A percentile compares a stretch with the other conserved stretches of the same genome.
Conservation (phyloP, 2,113 vertebrate genomes). For the Laterallus jamaicensis region DNA sequence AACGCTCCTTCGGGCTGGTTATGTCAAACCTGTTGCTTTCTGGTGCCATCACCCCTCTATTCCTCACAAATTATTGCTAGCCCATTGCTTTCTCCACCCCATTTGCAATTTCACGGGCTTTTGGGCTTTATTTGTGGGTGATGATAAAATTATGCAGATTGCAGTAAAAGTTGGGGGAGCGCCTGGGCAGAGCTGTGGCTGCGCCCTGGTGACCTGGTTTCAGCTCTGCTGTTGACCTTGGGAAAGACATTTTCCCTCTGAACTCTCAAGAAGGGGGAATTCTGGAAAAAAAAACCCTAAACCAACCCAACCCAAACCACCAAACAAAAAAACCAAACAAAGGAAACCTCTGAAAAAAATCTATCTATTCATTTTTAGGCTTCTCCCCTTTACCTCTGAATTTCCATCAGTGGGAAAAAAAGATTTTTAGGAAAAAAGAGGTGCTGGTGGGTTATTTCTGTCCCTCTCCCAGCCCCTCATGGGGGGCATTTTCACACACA, state of each 20-base stretch:
- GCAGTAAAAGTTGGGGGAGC: accelerated
- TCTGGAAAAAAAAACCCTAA: background rate
- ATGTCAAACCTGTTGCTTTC: background rate
- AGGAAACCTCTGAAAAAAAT: background rate
- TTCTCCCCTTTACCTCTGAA: background rate
- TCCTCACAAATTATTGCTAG: background rate
- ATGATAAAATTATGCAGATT: background rate
- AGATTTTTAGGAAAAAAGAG: accelerated
- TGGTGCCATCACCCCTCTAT: background rate
- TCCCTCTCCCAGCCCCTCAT: background rate
- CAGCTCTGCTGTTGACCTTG: background rate
- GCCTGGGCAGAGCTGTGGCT: background rate
- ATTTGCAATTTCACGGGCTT: accelerated
- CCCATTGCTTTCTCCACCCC: background rate
- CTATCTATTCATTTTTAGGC: background rate
- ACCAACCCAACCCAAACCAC: too few species aligned
- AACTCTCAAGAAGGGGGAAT: background rate
- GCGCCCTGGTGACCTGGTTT: accelerated
- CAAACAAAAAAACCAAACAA: too few species aligned
- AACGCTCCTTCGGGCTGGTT: background rate
- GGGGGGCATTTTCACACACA: background rate
- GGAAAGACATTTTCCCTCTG: background rate
- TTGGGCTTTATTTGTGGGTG: background rate
- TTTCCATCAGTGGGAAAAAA: background rate
- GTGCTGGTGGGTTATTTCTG: accelerated